Percentiles rank a stretch among this genome's conserved stretches.
These are phyloP conservation scores for Acrocephalus arundinaceus DNA, from an alignment of 2,113 vertebrate genomes.

Conservation along the genomic window DNA sequence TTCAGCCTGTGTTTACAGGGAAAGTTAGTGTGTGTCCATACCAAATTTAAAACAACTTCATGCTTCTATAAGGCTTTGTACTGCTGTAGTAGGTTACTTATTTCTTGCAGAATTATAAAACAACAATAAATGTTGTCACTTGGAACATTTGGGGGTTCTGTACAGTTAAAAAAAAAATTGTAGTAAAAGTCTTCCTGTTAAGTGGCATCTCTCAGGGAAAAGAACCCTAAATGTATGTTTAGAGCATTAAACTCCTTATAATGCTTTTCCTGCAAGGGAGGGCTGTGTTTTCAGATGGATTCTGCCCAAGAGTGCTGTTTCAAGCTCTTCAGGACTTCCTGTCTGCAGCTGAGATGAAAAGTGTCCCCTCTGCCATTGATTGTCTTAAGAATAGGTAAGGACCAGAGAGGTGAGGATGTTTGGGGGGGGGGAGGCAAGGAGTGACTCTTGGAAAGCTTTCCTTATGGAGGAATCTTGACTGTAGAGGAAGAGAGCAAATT, in stretches of 20 bases:
- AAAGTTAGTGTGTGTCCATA: rapidly evolving
- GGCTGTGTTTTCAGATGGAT: background rate
- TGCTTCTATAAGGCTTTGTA: background rate
- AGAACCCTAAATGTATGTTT: background rate
- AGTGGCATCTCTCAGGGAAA: background rate
- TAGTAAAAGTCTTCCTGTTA: background rate
- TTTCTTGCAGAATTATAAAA: background rate
- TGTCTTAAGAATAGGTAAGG: background rate
- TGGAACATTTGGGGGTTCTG: background rate
- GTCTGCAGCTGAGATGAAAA: background rate
- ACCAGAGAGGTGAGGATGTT: background rate
- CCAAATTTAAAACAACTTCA: background rate
- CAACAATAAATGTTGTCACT: background rate
- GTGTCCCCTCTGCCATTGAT: background rate
- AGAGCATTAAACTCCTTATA: background rate
- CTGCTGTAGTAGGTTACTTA: background rate
- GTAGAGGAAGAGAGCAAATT: background rate
- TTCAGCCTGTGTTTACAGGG: background rate
- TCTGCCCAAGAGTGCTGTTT: background rate
- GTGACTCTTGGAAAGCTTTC: background rate
- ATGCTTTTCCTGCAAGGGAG: background rate
- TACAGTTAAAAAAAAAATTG: rapidly evolving
- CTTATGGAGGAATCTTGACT: background rate
- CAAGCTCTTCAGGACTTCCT: background rate
- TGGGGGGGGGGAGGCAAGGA: background rate